A percentile compares a stretch with the other conserved stretches of the same genome.
Conservation (phyloP, 2,113 vertebrate species). For the Leptocoma aspasia region DNA sequence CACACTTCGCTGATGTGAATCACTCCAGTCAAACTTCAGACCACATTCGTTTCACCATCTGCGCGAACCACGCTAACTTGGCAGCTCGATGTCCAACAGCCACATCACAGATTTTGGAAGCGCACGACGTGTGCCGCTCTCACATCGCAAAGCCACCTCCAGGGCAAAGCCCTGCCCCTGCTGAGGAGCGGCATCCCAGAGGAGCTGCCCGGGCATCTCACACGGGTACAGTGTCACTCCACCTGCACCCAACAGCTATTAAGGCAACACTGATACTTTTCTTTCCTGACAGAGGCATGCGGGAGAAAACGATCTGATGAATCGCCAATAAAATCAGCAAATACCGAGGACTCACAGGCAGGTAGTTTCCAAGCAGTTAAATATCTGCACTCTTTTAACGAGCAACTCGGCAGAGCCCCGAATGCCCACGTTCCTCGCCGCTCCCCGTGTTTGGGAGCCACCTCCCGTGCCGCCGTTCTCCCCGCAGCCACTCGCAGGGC, state of each 20-base stretch:
- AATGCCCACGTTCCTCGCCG: neutral
- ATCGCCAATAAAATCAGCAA: neutral
- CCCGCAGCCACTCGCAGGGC: neutral
- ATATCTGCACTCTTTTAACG: neutral
- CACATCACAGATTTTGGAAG: neutral
- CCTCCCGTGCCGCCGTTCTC: neutral
- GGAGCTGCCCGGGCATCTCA: fast-evolving
- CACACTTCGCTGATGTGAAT: slow-evolving; percentile 2
- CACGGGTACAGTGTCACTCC: fast-evolving
- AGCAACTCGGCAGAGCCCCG: neutral
- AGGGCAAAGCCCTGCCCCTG: neutral
- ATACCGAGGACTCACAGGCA: neutral
- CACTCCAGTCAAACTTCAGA: slow-evolving; percentile 43
- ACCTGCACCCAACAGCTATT: neutral
- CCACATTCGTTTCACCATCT: slow-evolving; percentile 23
- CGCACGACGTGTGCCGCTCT: neutral
- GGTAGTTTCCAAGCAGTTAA: neutral
- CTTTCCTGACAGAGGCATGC: neutral
- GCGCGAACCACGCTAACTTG: neutral
- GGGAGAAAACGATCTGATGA: neutral
- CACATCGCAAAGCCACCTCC: neutral
- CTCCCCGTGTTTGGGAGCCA: fast-evolving
- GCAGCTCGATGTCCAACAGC: neutral
- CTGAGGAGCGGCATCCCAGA: neutral
- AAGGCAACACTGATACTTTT: neutral